phyloP scores from a whole-genome alignment of 2,797 vertebrate genomes.

The Trachurus trachurus region DNA sequence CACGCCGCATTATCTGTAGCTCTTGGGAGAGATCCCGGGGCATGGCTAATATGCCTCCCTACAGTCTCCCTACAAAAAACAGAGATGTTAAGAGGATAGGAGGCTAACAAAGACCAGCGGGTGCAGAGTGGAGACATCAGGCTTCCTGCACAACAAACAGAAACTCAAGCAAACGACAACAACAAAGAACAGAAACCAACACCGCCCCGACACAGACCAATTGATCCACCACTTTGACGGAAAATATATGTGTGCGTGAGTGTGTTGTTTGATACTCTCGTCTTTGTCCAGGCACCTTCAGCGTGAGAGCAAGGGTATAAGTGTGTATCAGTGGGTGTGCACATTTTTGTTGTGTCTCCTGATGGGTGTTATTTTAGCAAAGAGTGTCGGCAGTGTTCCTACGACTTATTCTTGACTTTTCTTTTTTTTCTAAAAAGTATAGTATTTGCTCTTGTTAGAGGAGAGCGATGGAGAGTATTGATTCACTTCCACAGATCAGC shows the following conservation, averaged over 20 bases:
- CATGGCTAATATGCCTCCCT: conserved; percentile 66
- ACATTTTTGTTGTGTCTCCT: conserved; percentile 19
- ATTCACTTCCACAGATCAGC: conserved; percentile 39
- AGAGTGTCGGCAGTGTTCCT: background rate
- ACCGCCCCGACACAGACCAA: conserved; percentile 47
- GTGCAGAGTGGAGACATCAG: conserved; percentile 38
- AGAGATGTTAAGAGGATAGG: conserved; percentile 67
- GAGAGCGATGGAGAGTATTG: conserved; percentile 44
- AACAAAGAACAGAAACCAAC: conserved; percentile 53
- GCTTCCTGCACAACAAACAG: conserved; percentile 31
- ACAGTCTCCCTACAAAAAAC: conserved; percentile 46
- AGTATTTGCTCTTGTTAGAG: conserved; percentile 53
- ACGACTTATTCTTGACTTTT: conserved; percentile 21
- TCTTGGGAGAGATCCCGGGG: conserved; percentile 46
- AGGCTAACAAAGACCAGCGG: conserved; percentile 61
- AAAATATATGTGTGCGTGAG: conserved; percentile 18
- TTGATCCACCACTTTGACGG: conserved; percentile 56
- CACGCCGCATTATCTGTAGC: conserved; percentile 51
- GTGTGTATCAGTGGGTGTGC: background rate
- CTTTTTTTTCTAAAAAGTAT: conserved; percentile 42
- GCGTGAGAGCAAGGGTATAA: background rate
- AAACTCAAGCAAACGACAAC: conserved; percentile 56
- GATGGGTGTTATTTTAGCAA: conserved; percentile 24
- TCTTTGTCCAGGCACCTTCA: conserved; percentile 24
- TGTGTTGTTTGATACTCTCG: conserved; percentile 2